phyloP scores from a whole-genome alignment of 1,140 invertebrate species.

The Panagrolaimus sp. region DNA sequence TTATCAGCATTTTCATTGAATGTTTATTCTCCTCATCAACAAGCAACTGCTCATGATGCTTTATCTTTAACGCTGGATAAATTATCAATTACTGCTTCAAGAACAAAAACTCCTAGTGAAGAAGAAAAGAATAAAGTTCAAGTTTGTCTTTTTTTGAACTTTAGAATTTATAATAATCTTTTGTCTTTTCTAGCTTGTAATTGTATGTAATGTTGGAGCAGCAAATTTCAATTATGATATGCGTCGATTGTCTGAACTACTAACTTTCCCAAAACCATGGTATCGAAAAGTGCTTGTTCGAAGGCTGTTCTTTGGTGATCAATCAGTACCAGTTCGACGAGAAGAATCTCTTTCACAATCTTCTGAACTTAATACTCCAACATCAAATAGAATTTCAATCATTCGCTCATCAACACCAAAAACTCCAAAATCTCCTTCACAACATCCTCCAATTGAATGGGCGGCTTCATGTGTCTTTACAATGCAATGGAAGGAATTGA shows the following conservation, averaged over 20 bases:
- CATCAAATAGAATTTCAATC: background rate
- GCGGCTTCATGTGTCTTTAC: slow-evolving; percentile 39
- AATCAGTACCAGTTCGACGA: slow-evolving; percentile 35
- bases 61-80: slow-evolving; percentile 49
- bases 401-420: background rate
- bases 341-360: too few relatives aligned
- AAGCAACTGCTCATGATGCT: slow-evolving; percentile 49
- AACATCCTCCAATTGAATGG: slow-evolving; percentile 26
- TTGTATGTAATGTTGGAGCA: slow-evolving; percentile 76
- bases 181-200: slow-evolving; percentile 28
- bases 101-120: slow-evolving; percentile 45
- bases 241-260: slow-evolving; percentile 88
- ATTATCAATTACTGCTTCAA: slow-evolving; percentile 48
- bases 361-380: too few relatives aligned
- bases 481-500: slow-evolving; percentile 54
- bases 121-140: slow-evolving; percentile 33
- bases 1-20: slow-evolving; percentile 48
- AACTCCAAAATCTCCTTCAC: background rate
- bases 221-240: slow-evolving; percentile 98
- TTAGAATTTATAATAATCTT: too few relatives aligned
- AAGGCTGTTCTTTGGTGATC: slow-evolving; percentile 53
- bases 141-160: too few relatives aligned
- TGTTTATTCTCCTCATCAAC: slow-evolving; percentile 51
- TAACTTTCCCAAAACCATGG: slow-evolving; percentile 97
- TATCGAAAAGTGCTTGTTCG: slow-evolving; percentile 64